Conservation (phyloP, 2,113 vertebrate genomes). For the Edolisoma coerulescens region DNA sequence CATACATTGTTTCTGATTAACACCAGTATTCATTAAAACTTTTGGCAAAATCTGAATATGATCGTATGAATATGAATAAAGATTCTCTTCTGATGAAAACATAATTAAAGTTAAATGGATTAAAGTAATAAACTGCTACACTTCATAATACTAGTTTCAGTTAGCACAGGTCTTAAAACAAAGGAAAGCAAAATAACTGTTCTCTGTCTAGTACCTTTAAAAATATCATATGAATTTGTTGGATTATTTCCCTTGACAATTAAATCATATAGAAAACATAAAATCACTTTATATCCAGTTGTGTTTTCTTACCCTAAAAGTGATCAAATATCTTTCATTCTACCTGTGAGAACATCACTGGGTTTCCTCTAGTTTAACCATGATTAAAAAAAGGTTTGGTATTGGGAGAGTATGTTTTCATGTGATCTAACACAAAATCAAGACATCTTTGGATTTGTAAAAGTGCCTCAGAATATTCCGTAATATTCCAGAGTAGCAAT, state of each 20-base stretch:
- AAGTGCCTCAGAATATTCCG: background rate
- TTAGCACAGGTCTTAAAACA: background rate
- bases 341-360: background rate
- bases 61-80: background rate
- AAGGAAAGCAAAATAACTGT: background rate
- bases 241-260: background rate
- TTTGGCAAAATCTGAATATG: background rate
- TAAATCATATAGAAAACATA: background rate
- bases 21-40: background rate
- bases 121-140: background rate
- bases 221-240: background rate
- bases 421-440: background rate
- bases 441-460: background rate
- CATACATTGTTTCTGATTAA: background rate
- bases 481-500: background rate
- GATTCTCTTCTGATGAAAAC: background rate
- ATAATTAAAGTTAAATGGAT: background rate
- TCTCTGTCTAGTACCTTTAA: background rate
- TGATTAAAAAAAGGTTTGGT: background rate
- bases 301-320: background rate
- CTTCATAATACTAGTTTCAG: background rate
- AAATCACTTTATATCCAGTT: background rate
- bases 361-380: background rate
- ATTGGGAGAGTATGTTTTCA: background rate
- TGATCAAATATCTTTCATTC: background rate